Evolutionary conservation across 2,888 invertebrate species (phyloP), one percentile per base, ranked within the genome.

Genomic region (Euspilapteryx auroguttella): DNA sequence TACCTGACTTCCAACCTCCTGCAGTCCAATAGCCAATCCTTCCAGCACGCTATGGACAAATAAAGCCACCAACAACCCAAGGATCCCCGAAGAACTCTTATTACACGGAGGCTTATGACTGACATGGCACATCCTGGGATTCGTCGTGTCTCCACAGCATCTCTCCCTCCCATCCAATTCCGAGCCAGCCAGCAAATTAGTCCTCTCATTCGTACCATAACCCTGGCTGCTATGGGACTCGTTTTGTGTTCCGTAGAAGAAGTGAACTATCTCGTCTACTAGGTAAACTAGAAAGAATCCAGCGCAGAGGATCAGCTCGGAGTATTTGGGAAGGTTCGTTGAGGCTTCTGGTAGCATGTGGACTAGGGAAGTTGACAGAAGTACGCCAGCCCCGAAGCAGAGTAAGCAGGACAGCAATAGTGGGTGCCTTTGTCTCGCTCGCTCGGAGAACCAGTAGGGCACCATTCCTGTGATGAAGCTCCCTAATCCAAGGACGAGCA

Each of bases 261-360:
- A 77, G 51, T 88, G 87, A 3, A 87, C 83, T 2, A 85, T 49
- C 47, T 88, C 88, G 41, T 89, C 89, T 3, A 87, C 77, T 10
- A 86, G 56, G 42, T 88, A 89, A 0, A 89, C 80, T 0, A 83
- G 40, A 32, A 89, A 83, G 47, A 88, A 89, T 1, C 89, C 89
- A 3, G 64, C 48, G 34, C 86, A 85, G 27, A 87, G 66, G 14
- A 82, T 56, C 1, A 87, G 49, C 49, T 88, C 88, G 0, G 85
- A 79, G 38, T 81, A 78, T 21, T 78, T 50, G 1, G 79, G 76
- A 25, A 83, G 51, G 32, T 65, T 61, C 33, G 81, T 79, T 28
- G 86, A 75, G 13, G 86, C 83, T 71, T 91, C 90, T n/a, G 89
- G 89, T 3, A 91, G 59, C 75, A 91, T 87, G 56, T 91, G 91